These are phyloP conservation scores for Siniperca obscura DNA, from an alignment of 2,797 vertebrate genomes.

Conservation along the genomic window DNA sequence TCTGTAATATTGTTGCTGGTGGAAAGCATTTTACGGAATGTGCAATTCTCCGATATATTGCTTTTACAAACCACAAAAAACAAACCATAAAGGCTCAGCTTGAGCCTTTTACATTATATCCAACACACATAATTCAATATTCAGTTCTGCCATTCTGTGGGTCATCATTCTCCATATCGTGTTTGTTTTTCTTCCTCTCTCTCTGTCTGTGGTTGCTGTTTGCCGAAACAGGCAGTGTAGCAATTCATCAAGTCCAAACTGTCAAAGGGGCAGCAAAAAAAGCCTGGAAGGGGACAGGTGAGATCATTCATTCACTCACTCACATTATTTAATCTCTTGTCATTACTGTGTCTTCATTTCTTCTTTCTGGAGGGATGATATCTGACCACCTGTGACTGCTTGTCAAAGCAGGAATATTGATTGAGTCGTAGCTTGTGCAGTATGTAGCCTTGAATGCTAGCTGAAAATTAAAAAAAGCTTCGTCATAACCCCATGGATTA, in stretches of 20 bases:
- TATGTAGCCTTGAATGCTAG: neutral
- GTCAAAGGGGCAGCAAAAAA: slow-evolving; percentile 91
- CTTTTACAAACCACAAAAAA: slow-evolving; percentile 30
- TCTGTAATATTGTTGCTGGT: slow-evolving; percentile 15
- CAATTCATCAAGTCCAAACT: slow-evolving; percentile 92
- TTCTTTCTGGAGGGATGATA: slow-evolving; percentile 3
- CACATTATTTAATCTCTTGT: slow-evolving; percentile 38
- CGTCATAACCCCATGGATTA: neutral
- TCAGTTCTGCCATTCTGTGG: slow-evolving; percentile 53
- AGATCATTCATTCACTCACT: slow-evolving; percentile 81
- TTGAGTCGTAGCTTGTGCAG: neutral
- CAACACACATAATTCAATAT: slow-evolving; percentile 33
- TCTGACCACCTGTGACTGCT: neutral
- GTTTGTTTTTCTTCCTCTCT: slow-evolving; percentile 55
- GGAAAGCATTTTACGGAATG: neutral
- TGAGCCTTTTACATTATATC: slow-evolving; percentile 24
- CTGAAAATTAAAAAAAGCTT: neutral
- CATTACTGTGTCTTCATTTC: neutral
- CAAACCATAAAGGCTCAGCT: slow-evolving; percentile 18
- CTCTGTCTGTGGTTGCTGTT: slow-evolving; percentile 73
- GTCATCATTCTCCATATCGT: slow-evolving; percentile 60
- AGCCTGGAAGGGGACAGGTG: slow-evolving; percentile 94
- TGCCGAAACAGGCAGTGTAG: slow-evolving; percentile 90
- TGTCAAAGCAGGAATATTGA: slow-evolving; percentile 12
- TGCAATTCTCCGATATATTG: slow-evolving; percentile 12